These are phyloP conservation scores for Brachylomia viminalis DNA, from an alignment of 2,888 invertebrate genomes.

Conservation along the genomic window DNA sequence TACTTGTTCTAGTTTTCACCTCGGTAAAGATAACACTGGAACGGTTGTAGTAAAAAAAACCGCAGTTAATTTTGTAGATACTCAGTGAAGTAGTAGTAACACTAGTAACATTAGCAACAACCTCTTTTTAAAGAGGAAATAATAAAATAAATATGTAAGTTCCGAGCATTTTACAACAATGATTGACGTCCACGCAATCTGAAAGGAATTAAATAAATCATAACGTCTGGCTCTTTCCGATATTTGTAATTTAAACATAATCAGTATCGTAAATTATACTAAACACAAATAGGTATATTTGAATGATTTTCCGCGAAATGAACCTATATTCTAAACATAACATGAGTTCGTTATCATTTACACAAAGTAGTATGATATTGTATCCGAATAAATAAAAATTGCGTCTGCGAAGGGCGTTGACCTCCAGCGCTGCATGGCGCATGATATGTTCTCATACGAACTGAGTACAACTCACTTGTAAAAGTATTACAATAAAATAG, in stretches of 20 bases:
- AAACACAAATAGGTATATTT: neutral
- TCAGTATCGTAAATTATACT: slow-evolving; percentile 10
- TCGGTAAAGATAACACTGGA: slow-evolving; percentile 59
- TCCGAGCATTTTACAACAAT: slow-evolving; percentile 12
- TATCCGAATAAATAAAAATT: slow-evolving; percentile 72
- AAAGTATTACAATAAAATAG: slow-evolving; percentile 65
- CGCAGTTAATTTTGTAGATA: slow-evolving; percentile 17
- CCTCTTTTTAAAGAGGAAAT: slow-evolving; percentile 23
- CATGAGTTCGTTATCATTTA: slow-evolving; percentile 42
- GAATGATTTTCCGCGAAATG: slow-evolving; percentile 33
- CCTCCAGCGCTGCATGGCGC: slow-evolving; percentile 66
- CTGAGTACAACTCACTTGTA: slow-evolving; percentile 59
- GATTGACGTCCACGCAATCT: slow-evolving; percentile 55
- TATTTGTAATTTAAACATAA: slow-evolving; percentile 24
- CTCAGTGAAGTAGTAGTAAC: neutral
- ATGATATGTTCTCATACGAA: slow-evolving; percentile 51
- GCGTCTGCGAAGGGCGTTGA: slow-evolving; percentile 69
- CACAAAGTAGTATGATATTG: slow-evolving; percentile 58
- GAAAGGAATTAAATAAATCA: slow-evolving; percentile 27
- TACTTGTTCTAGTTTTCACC: slow-evolving; percentile 58
- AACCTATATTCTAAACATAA: slow-evolving; percentile 28
- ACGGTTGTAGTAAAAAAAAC: slow-evolving; percentile 24
- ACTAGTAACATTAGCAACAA: slow-evolving; percentile 17
- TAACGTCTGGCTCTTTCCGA: slow-evolving; percentile 32
- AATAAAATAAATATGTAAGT: neutral